phyloP scores from a whole-genome alignment of 2,888 invertebrate species.

The Timandra comae region DNA sequence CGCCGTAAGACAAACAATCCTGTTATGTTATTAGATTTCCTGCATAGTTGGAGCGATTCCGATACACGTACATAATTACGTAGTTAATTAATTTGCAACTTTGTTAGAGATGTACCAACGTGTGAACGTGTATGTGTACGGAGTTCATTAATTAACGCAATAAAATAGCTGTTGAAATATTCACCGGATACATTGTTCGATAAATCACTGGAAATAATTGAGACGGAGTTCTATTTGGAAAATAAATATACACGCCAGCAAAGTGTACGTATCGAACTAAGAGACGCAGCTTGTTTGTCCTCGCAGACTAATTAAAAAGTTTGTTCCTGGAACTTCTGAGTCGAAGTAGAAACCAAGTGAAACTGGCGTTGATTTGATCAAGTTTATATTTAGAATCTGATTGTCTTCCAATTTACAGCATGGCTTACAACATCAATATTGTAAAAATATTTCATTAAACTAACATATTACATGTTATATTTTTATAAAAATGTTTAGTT shows the following conservation, averaged over 20 bases:
- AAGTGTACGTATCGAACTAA: constrained; percentile 48
- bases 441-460: constrained; percentile 10
- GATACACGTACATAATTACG: constrained; percentile 39
- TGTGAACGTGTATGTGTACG: background rate
- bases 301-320: constrained; percentile 76
- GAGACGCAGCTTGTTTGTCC: constrained; percentile 72
- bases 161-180: constrained; percentile 28
- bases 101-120: constrained; percentile 17
- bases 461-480: no score
- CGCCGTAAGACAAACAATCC: constrained; percentile 59
- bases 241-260: constrained; percentile 26
- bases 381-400: constrained; percentile 45
- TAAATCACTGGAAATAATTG: constrained; percentile 42
- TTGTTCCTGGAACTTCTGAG: constrained; percentile 61
- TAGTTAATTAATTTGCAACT: constrained; percentile 40
- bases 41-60: constrained; percentile 44
- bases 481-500: constrained; percentile 20
- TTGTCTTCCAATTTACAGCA: constrained; percentile 3
- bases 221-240: constrained; percentile 31
- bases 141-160: constrained; percentile 34
- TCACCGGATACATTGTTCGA: constrained; percentile 25
- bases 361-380: constrained; percentile 51
- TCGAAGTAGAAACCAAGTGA: constrained; percentile 56
- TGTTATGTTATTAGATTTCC: constrained; percentile 62
- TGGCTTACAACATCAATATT: background rate